Evolutionary conservation across 2,113 vertebrate genomes (phyloP).

Genomic region (Pomatostomus ruficeps): DNA sequence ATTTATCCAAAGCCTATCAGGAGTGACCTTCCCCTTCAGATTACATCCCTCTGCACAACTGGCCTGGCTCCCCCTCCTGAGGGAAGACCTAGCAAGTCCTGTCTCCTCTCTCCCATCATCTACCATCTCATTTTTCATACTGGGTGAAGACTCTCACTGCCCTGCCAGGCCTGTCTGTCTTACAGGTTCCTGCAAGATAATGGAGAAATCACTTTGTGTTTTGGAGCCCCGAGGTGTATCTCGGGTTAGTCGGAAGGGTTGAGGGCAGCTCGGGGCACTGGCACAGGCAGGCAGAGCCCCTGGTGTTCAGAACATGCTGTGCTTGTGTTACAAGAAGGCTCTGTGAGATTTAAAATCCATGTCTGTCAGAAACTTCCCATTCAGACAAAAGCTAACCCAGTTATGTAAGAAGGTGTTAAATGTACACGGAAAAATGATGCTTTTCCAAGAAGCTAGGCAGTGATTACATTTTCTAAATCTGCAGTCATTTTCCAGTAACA

Average conservation of each 20-base stretch:
- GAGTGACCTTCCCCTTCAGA: neutral
- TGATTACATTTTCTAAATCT: conserved; percentile 36
- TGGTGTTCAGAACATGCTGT: neutral
- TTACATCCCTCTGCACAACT: neutral
- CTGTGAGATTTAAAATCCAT: neutral
- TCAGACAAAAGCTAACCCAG: conserved; percentile 51
- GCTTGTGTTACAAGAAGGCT: neutral
- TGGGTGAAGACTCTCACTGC: accelerated
- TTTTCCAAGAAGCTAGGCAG: conserved; percentile 35
- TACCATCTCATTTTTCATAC: neutral
- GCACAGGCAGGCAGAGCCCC: neutral
- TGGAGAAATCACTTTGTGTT: neutral
- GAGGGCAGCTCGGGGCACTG: neutral
- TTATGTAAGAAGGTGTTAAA: conserved; percentile 58
- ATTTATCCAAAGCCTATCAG: neutral
- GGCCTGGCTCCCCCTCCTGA: neutral
- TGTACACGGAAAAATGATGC: conserved; percentile 1
- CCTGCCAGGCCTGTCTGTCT: neutral
- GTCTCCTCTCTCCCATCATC: neutral
- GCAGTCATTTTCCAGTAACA: conserved; percentile 46
- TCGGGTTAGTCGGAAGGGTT: neutral
- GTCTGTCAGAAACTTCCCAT: conserved; percentile 2
- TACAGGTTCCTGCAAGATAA: neutral
- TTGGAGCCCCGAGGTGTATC: neutral
- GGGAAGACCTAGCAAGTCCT: neutral